Evolutionary conservation across 2,113 vertebrate species (phyloP), one percentile per base, ranked within the genome.

Genomic region (Cyanistes caeruleus): DNA sequence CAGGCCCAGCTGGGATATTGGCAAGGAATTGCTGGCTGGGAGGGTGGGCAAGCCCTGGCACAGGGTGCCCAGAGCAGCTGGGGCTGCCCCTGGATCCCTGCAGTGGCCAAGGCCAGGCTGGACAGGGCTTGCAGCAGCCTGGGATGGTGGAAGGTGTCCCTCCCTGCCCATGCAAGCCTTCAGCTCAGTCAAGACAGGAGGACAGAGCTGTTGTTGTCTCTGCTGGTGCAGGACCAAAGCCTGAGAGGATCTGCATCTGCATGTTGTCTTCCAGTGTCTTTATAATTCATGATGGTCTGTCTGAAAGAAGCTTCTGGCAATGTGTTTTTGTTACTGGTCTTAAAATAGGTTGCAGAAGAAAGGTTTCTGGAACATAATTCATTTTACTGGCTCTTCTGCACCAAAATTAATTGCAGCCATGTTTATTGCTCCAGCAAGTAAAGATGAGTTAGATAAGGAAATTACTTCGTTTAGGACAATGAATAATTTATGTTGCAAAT

Each of bases 341-440:
- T 76, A 91, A 94, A 96, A 95, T 52, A 84, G 77, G 65, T 91
- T 58, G 74, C 62, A 91, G 87, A 93, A 78, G 53, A 67, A 96
- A 96, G 84, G 84, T 89, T 96, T 93, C 83, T 85, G 77, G 58
- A 58, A 91, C 62, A 94, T 91, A 91, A 96, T 84, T 96, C 22
- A 78, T 89, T 95, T 93, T 74, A 93, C 80, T 94, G 87, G 91
- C 87, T 96, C 58, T 91, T 94, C 84, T 94, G 70, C 63, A 82
- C n/a, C 41, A 91, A 67, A 95, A 94, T 94, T 96, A 95, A 97
- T 85, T 96, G 82, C 81, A 96, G 84, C 46, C 87, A 65, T 87
- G 94, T 94, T 96, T 96, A 95, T 72, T 91, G 62, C 74, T 93
- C 58, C 52, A 67, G 69, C 49, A 73, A 96, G 74, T 65, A 73